Evolutionary conservation across 2,113 vertebrate species (phyloP), one percentile per base, ranked within the genome.

Genomic region (Phrynosoma platyrhinos): DNA sequence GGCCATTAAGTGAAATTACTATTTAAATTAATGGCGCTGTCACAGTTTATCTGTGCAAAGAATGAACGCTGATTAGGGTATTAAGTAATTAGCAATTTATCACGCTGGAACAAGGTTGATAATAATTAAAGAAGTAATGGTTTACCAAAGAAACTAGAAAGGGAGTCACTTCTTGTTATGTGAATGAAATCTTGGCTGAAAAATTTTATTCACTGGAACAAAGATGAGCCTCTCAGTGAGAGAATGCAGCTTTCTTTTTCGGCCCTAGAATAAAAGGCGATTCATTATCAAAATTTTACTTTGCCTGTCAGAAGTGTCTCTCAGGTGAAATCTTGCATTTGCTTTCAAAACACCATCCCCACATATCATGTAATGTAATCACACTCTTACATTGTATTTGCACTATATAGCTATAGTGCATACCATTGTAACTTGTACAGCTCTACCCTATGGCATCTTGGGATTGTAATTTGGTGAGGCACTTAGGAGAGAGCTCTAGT

Each of bases 1-100:
- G 98, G 98, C 98, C 97, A 98, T 98, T 98, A 98, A 98, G 97
- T 98, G 97, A 98, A 98, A 98, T 98, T 98, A 98, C 98, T 98
- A 98, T 98, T 98, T 98, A 98, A 98, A 98, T 98, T 98, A 99
- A 98, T 98, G 97, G 97, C 92, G 97, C 98, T 98, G 98, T 98
- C 98, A 98, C 97, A 97, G 98, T 98, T 98, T 98, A 98, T 98
- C 97, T 98, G 97, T 96, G 97, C 97, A 97, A 98, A 98, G 98
- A 98, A 98, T 98, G 98, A 98, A 98, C 97, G 96, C 98, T 98
- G 98, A 99, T 99, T 98, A 98, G 98, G 97, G 97, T 98, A 98
- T 99, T 99, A 98, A 99, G 98, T 98, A 99, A 98, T 98, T 98
- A 98, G 98, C 98, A 98, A 98, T 99, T 99, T 98, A 99, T 99